Percentiles rank a stretch among this genome's conserved stretches.
Evolutionary conservation across 2,113 vertebrate genomes (phyloP).

Genomic region (Hucho hucho): DNA sequence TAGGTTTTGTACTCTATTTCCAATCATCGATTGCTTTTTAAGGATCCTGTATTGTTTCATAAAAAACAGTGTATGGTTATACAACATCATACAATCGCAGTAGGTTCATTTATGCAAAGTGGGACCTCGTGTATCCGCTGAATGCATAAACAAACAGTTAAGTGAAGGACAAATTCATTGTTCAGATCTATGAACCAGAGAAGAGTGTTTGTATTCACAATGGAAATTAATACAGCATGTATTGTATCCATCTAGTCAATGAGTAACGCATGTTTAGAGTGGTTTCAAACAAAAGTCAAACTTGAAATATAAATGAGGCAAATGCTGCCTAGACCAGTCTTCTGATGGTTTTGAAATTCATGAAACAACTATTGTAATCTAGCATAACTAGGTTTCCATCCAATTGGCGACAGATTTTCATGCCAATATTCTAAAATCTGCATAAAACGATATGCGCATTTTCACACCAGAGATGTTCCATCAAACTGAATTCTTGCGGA

Average conservation of each 20-base stretch:
- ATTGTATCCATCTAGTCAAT: neutral
- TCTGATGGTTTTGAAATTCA: too few species aligned
- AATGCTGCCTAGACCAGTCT: neutral
- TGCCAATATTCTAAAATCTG: too few species aligned
- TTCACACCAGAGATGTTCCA: too few species aligned
- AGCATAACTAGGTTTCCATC: too few species aligned
- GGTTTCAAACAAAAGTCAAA: neutral
- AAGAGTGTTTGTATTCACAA: neutral
- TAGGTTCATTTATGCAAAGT: constrained; percentile 11
- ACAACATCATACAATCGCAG: neutral
- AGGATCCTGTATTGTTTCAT: neutral
- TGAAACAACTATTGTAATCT: too few species aligned
- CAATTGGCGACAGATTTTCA: too few species aligned
- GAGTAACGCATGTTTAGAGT: constrained; percentile 3
- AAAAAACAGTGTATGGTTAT: neutral
- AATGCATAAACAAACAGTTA: neutral
- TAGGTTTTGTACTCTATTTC: too few species aligned
- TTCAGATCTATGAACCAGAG: neutral
- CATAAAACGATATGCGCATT: too few species aligned
- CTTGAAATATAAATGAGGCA: neutral
- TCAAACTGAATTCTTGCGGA: too few species aligned
- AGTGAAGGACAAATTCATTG: constrained; percentile 10
- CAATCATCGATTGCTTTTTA: too few species aligned
- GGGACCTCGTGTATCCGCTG: constrained; percentile 2
- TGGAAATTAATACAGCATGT: neutral